Evolutionary conservation across 2,888 invertebrate genomes (phyloP).

Genomic region (Panzeria rudis): DNA sequence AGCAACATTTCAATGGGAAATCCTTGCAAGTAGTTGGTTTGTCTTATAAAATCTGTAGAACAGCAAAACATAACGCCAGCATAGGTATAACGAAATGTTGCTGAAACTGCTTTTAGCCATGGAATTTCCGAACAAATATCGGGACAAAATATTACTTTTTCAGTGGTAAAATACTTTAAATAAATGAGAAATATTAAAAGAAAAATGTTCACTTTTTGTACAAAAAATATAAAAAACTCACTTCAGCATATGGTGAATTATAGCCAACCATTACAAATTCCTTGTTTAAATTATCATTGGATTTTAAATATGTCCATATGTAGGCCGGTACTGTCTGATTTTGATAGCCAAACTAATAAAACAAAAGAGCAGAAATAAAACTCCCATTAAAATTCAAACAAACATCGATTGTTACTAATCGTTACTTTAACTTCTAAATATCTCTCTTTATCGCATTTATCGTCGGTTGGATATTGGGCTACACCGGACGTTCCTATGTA

Average conservation of each 20-base stretch:
- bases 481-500: constrained; percentile 54
- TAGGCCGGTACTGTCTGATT: constrained; percentile 60
- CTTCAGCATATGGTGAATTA: constrained; percentile 67
- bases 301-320: constrained; percentile 66
- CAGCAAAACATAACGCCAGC: constrained; percentile 69
- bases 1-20: constrained; percentile 54
- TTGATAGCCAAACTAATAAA: constrained; percentile 26
- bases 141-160: constrained; percentile 58
- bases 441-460: constrained; percentile 10
- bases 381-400: neutral
- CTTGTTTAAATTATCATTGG: constrained; percentile 44
- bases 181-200: neutral
- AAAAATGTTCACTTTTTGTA: neutral
- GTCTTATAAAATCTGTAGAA: constrained; percentile 56
- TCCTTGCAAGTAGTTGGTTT: constrained; percentile 32
- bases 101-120: constrained; percentile 49
- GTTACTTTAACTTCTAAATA: constrained; percentile 30
- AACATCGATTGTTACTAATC: neutral
- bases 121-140: constrained; percentile 66
- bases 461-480: constrained; percentile 19
- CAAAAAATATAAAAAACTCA: constrained; percentile 13
- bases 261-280: constrained; percentile 66
- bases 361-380: neutral
- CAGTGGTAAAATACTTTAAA: constrained; percentile 31
- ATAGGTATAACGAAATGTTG: constrained; percentile 30